A percentile compares a stretch with the other conserved stretches of the same genome.
These are phyloP conservation scores for Sinocyclocheilus grahami DNA, from an alignment of 2,113 vertebrate genomes.

Conservation along the genomic window DNA sequence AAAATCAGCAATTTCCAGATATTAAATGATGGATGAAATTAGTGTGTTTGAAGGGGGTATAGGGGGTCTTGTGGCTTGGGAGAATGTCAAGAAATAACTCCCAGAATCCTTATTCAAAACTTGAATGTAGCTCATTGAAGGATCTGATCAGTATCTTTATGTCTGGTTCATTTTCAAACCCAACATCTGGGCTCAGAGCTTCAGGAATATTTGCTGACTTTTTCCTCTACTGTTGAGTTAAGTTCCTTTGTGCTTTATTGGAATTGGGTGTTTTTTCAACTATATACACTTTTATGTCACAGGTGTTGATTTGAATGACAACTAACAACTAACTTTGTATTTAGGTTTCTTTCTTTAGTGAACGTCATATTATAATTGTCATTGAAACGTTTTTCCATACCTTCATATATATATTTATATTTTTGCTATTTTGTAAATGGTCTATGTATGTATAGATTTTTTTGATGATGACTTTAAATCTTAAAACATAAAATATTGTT, in stretches of 20 bases:
- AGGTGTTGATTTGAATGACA: background rate
- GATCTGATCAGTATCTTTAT: constrained; percentile 14
- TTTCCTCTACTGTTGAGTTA: background rate
- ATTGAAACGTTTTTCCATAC: background rate
- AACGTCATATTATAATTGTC: background rate
- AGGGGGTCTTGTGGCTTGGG: background rate
- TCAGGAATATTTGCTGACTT: constrained; percentile 11
- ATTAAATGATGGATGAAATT: constrained; percentile 26
- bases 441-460: background rate
- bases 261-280: background rate
- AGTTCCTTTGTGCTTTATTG: background rate
- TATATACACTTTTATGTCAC: background rate
- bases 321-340: background rate
- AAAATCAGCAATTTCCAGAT: constrained; percentile 14
- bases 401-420: background rate
- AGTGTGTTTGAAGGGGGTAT: constrained; percentile 16
- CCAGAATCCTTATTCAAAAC: background rate
- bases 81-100: constrained; percentile 6
- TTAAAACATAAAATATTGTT: background rate
- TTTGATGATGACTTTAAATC: background rate
- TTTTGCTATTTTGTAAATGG: background rate
- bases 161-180: constrained; percentile 1
- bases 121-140: constrained; percentile 12
- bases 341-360: background rate
- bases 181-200: background rate